These are phyloP conservation scores for Perizoma flavofasciatum DNA, from an alignment of 2,888 invertebrate species.

Conservation along the genomic window DNA sequence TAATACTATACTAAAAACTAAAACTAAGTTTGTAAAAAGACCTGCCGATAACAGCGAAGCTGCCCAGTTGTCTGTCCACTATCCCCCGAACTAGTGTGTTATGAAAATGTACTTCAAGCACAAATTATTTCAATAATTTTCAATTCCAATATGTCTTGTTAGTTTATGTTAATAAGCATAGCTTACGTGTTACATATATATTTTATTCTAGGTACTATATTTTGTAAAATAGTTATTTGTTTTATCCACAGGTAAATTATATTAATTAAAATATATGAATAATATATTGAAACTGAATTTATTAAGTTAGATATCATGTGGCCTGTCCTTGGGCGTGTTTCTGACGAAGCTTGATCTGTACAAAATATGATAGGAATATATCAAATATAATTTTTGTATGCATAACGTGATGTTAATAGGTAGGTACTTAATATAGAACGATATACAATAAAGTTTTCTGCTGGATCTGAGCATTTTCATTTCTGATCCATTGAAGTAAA, in stretches of 20 bases:
- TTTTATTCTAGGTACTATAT: no score
- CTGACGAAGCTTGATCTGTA: conserved; percentile 53
- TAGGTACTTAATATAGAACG: conserved; percentile 35
- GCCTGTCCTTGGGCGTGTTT: conserved; percentile 8
- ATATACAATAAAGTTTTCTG: conserved; percentile 48
- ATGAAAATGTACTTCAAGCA: no score
- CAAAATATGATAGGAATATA: conserved; percentile 48
- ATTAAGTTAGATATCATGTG: conserved; percentile 9
- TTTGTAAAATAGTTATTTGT: no score
- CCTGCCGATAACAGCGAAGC: no score
- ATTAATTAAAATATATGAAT: neutral
- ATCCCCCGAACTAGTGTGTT: no score
- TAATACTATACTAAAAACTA: no score
- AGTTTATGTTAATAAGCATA: no score
- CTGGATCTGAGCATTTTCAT: conserved; percentile 32
- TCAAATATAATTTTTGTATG: conserved; percentile 60
- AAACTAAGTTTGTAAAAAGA: no score
- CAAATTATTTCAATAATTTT: no score
- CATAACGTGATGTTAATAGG: conserved; percentile 33
- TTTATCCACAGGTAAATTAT: neutral
- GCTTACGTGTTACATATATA: no score
- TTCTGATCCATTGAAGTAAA: neutral
- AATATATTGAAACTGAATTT: conserved; percentile 12
- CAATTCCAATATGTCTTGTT: no score
- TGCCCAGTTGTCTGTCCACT: no score